Conservation (phyloP, 1,140 invertebrate species). For the Phocides pigmalion region DNA sequence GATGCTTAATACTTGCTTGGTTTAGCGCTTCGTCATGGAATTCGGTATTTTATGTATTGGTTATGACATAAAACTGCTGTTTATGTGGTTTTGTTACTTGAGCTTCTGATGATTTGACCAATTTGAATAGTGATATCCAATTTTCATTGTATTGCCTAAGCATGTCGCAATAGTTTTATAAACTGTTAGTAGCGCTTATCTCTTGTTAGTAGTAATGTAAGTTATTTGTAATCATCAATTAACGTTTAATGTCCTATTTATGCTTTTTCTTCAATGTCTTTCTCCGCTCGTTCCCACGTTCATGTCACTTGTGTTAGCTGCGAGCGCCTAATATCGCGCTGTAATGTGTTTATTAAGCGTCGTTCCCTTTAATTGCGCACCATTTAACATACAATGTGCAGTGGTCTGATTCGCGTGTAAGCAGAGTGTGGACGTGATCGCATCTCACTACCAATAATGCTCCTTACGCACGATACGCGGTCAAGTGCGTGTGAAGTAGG, state of each 20-base stretch:
- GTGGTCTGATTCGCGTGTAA: conserved; percentile 65
- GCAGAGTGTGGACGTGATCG: conserved; percentile 51
- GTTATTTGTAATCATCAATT: conserved; percentile 23
- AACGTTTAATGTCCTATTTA: conserved; percentile 38
- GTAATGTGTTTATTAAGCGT: conserved; percentile 81
- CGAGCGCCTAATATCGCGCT: conserved; percentile 74
- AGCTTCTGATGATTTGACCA: conserved; percentile 37
- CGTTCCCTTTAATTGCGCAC: conserved; percentile 74
- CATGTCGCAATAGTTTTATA: not conserved
- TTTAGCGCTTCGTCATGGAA: conserved; percentile 58
- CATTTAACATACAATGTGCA: conserved; percentile 78
- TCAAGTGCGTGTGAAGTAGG: conserved; percentile 25
- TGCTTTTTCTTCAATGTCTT: conserved; percentile 46
- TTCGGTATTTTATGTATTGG: conserved; percentile 55
- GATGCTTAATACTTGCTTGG: conserved; percentile 45
- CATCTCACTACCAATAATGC: conserved; percentile 42
- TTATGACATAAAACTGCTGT: conserved; percentile 39
- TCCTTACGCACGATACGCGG: conserved; percentile 39
- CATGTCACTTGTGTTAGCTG: conserved; percentile 65
- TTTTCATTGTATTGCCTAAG: not conserved
- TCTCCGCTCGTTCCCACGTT: conserved; percentile 71
- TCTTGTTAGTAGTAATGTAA: not conserved
- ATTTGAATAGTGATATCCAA: not conserved
- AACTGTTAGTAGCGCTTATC: not conserved
- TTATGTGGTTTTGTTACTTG: conserved; percentile 48